A percentile compares a stretch with the other conserved stretches of the same genome.
Conservation (phyloP, 92 coral and sea anemone genomes). For the Isaurus tuberculatus region DNA sequence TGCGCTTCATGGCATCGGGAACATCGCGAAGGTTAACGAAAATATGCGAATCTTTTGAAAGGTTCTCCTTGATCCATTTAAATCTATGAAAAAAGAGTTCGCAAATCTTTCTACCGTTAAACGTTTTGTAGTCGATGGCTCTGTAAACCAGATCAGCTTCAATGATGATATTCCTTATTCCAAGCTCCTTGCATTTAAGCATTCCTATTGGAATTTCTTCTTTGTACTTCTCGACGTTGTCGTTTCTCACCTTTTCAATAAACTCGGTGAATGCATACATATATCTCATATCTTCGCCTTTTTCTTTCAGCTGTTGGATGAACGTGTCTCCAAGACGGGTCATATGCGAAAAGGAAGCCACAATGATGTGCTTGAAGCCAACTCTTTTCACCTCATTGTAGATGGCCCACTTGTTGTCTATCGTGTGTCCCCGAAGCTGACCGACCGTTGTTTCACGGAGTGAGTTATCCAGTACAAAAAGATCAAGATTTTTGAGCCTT, state of each 20-base stretch:
- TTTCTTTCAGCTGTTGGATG: slow-evolving; percentile 60
- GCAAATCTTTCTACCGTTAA: slow-evolving; percentile 65
- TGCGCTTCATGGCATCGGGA: slow-evolving; percentile 56
- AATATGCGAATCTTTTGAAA: slow-evolving; percentile 58
- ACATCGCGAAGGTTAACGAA: slow-evolving; percentile 61
- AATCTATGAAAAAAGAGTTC: slow-evolving; percentile 56
- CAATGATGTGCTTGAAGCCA: slow-evolving; percentile 82
- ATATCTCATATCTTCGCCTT: slow-evolving; percentile 75
- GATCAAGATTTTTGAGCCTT: slow-evolving; percentile 50
- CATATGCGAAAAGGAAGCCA: slow-evolving; percentile 92
- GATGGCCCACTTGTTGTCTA: slow-evolving; percentile 86
- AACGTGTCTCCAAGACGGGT: slow-evolving; percentile 86
- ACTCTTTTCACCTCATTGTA: slow-evolving; percentile 72
- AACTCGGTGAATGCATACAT: slow-evolving; percentile 88
- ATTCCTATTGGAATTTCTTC: slow-evolving; percentile 77
- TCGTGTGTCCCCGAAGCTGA: slow-evolving; percentile 81
- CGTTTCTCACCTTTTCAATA: slow-evolving; percentile 66
- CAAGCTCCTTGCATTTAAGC: slow-evolving; percentile 71
- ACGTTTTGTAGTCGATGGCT: slow-evolving; percentile 73
- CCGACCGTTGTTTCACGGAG: slow-evolving; percentile 88
- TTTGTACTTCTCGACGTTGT: slow-evolving; percentile 58
- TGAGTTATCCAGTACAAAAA: slow-evolving; percentile 85
- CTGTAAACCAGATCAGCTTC: slow-evolving; percentile 79
- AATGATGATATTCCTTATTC: slow-evolving; percentile 69
- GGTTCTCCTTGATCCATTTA: slow-evolving; percentile 72